These are phyloP conservation scores for Eretmocerus hayati DNA, from an alignment of 2,888 invertebrate species.

Conservation along the genomic window DNA sequence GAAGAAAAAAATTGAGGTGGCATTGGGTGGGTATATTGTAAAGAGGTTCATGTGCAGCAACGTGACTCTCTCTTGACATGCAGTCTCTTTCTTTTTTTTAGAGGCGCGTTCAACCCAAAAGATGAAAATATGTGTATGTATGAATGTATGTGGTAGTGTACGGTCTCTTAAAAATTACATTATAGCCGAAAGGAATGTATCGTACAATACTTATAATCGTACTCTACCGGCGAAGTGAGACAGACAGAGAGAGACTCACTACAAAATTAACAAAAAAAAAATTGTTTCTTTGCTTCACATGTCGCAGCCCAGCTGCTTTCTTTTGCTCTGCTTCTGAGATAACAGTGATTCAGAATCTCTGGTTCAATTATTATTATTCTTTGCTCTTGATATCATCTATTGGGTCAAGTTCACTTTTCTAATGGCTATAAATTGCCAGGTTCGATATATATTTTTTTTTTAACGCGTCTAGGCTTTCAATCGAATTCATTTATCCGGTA, in stretches of 20 bases:
- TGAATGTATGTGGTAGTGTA: neutral
- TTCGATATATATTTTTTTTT: no score
- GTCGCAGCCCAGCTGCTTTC: conserved; percentile 44
- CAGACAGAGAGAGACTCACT: no score
- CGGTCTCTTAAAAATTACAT: conserved; percentile 31
- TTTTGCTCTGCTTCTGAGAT: no score
- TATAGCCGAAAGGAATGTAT: conserved; percentile 49
- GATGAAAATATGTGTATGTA: conserved; percentile 1
- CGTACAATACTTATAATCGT: conserved; percentile 47
- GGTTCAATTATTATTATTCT: conserved; percentile 7
- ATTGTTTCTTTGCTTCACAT: conserved; percentile 26
- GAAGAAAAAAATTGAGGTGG: neutral
- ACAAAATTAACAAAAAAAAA: conserved; percentile 30
- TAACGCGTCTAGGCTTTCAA: no score
- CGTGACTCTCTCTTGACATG: neutral
- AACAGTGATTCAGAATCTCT: no score
- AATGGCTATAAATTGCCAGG: no score
- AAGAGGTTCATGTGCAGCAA: neutral
- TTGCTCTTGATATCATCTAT: no score
- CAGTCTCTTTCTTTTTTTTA: neutral
- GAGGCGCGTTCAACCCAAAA: neutral
- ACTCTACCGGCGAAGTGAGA: conserved; percentile 38
- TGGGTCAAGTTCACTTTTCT: no score
- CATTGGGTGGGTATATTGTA: neutral
- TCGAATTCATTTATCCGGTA: no score